These are phyloP conservation scores for Gymnocephalus cernua DNA, from an alignment of 2,113 vertebrate species.

Conservation along the genomic window DNA sequence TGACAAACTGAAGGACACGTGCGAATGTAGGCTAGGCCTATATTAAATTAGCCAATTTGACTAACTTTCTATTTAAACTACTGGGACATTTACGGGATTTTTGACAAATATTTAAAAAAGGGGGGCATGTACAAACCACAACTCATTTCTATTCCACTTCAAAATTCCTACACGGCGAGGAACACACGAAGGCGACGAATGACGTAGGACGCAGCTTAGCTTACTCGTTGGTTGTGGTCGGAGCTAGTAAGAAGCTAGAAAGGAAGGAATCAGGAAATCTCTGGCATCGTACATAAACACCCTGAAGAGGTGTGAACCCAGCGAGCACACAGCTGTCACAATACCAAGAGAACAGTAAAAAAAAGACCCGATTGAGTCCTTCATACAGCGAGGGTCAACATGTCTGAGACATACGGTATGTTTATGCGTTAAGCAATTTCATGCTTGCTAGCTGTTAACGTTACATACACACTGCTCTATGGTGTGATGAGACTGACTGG, in stretches of 20 bases:
- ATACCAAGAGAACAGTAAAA: constrained; percentile 20
- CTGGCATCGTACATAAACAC: constrained; percentile 70
- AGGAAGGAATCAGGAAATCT: constrained; percentile 59
- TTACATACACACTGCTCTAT: constrained; percentile 4
- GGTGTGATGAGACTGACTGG: constrained; percentile 22
- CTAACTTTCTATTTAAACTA: background rate
- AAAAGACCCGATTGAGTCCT: constrained; percentile 48
- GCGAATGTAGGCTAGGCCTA: background rate
- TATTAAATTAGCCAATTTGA: background rate
- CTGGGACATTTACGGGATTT: fast-evolving
- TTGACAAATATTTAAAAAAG: background rate
- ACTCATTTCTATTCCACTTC: fast-evolving
- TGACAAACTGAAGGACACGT: too few species aligned
- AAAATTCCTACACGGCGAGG: background rate
- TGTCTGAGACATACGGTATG: constrained; percentile 89
- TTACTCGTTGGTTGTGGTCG: constrained; percentile 60
- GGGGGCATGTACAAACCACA: background rate
- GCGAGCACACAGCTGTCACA: constrained; percentile 34
- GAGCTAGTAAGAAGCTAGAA: constrained; percentile 41
- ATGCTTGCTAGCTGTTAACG: constrained; percentile 25
- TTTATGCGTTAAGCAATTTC: constrained; percentile 33
- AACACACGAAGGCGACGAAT: constrained; percentile 13
- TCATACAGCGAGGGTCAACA: constrained; percentile 74
- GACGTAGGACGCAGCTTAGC: constrained; percentile 62
- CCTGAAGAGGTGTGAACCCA: constrained; percentile 48